phyloP scores from a whole-genome alignment of 1,140 invertebrate genomes.

The Drosophila sulfurigaster region DNA sequence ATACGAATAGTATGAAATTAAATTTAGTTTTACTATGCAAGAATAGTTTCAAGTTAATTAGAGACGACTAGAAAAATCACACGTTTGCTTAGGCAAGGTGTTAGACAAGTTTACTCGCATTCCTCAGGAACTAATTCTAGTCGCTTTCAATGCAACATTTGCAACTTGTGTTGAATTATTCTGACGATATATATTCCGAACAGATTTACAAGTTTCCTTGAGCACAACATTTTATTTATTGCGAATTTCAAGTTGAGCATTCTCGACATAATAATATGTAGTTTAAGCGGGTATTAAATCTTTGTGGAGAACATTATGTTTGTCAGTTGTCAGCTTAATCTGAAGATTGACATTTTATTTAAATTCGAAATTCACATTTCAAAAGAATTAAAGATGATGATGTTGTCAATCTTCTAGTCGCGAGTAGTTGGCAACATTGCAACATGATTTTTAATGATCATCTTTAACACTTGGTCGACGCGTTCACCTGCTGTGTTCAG shows the following conservation, averaged over 20 bases:
- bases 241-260: neutral
- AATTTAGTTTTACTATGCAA: no score
- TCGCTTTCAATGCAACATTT: neutral
- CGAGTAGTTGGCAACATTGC: constrained; percentile 24
- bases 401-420: constrained; percentile 9
- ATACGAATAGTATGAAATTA: no score
- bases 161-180: neutral
- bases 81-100: neutral
- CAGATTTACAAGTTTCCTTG: neutral
- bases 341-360: neutral
- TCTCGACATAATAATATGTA: constrained; percentile 11
- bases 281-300: constrained; percentile 15
- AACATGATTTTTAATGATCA: constrained; percentile 38
- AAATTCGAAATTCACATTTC: neutral
- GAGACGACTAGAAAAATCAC: no score
- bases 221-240: neutral
- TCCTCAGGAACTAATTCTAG: neutral
- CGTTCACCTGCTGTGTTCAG: constrained; percentile 41
- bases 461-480: constrained; percentile 30
- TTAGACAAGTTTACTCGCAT: neutral
- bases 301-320: constrained; percentile 8
- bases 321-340: constrained; percentile 7
- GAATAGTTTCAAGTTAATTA: no score
- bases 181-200: neutral
- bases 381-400: constrained; percentile 27